These are phyloP conservation scores for Agapornis roseicollis DNA, from an alignment of 2,113 vertebrate species.

Conservation along the genomic window DNA sequence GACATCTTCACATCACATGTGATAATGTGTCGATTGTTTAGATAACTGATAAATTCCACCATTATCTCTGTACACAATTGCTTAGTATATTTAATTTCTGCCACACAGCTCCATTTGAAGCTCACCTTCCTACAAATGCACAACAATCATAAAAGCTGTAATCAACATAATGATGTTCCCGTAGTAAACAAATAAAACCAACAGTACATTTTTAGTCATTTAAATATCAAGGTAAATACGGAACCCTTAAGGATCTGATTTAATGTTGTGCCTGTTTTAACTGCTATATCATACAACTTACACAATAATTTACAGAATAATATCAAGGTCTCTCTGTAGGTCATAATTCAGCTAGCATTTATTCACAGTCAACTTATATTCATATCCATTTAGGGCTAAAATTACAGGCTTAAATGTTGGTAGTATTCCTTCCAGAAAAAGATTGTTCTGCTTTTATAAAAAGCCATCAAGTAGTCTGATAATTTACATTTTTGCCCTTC, in stretches of 20 bases:
- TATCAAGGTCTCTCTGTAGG: background rate
- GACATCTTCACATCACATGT: background rate
- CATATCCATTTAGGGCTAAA: background rate
- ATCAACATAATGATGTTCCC: background rate
- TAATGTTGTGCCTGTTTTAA: background rate
- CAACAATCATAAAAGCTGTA: background rate
- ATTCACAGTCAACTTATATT: background rate
- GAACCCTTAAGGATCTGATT: background rate
- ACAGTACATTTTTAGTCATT: background rate
- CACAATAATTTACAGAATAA: background rate
- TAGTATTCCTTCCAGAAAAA: background rate
- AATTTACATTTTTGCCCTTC: background rate
- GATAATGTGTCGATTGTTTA: rapidly evolving
- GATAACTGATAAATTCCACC: background rate
- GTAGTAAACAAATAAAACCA: background rate
- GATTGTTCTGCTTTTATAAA: background rate
- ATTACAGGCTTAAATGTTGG: background rate
- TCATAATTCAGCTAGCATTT: background rate
- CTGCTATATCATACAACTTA: background rate
- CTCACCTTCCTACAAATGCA: background rate
- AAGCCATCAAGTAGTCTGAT: background rate
- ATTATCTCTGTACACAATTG: background rate
- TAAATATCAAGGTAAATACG: background rate
- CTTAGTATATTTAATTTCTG: background rate
- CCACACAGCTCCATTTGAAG: background rate